Conservation (phyloP, 1,140 invertebrate genomes). For the Ceratitis capitata region DNA sequence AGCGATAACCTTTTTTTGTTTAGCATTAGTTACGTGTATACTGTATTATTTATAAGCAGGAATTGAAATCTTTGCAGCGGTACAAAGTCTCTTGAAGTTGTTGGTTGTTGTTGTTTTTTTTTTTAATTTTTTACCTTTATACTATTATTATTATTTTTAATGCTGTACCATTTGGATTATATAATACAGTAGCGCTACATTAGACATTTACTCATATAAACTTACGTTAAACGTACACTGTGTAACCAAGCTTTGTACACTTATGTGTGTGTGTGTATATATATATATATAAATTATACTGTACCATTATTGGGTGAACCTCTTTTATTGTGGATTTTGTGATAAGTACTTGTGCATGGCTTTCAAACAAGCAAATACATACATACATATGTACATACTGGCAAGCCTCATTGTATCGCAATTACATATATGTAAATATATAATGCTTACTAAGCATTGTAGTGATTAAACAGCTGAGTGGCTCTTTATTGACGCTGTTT, state of each 20-base stretch:
- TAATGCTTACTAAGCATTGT: not conserved
- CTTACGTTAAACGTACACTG: not conserved
- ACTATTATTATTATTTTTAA: no score
- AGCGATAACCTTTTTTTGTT: not conserved
- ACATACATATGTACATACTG: not conserved
- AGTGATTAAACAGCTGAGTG: constrained; percentile 22
- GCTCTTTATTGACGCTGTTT: not conserved
- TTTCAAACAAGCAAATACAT: not conserved
- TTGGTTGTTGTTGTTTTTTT: not conserved
- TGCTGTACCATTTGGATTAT: no score
- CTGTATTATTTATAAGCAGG: not conserved
- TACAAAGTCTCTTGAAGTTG: not conserved
- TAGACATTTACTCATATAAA: not conserved
- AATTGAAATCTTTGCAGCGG: not conserved
- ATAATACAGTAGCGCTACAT: no score
- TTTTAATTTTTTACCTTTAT: not conserved
- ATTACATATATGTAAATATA: no score
- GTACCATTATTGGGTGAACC: not conserved
- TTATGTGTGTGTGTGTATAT: not conserved
- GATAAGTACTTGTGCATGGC: not conserved
- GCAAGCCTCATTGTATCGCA: not conserved
- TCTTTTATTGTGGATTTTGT: not conserved
- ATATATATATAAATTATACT: not conserved
- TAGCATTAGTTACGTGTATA: not conserved
- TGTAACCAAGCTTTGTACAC: not conserved